Conservation (phyloP, 2,888 invertebrate species). For the Pherbina coryleti region DNA sequence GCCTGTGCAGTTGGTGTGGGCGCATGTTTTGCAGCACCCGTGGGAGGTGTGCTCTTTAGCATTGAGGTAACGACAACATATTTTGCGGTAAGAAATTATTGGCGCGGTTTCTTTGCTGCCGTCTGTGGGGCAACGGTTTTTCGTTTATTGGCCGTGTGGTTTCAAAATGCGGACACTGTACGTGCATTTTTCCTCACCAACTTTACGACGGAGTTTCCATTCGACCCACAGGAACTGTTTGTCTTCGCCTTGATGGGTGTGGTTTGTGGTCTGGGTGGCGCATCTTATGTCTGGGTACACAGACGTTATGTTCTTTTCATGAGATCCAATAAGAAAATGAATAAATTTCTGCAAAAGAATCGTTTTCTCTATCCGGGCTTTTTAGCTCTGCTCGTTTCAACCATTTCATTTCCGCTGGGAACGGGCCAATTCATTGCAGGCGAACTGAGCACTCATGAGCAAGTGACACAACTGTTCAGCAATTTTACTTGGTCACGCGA, state of each 20-base stretch:
- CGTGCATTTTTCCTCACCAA: slow-evolving; percentile 94
- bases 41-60: slow-evolving; percentile 97
- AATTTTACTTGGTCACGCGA: slow-evolving; percentile 95
- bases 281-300: slow-evolving; percentile 93
- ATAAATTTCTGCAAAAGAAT: slow-evolving; percentile 92
- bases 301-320: slow-evolving; percentile 94
- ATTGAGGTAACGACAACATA: slow-evolving; percentile 99
- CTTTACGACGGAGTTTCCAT: slow-evolving; percentile 94
- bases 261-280: slow-evolving; percentile 89
- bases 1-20: slow-evolving; percentile 97
- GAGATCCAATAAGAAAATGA: slow-evolving; percentile 90
- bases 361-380: slow-evolving; percentile 96
- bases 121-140: slow-evolving; percentile 98
- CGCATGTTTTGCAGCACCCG: slow-evolving; percentile 95
- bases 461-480: slow-evolving; percentile 86
- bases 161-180: slow-evolving; percentile 92
- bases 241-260: slow-evolving; percentile 93
- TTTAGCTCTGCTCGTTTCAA: slow-evolving; percentile 85
- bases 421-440: slow-evolving; percentile 93
- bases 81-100: slow-evolving; percentile 98
- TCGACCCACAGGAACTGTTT: slow-evolving; percentile 95
- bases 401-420: slow-evolving; percentile 91
- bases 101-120: slow-evolving; percentile 98
- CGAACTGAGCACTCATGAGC: slow-evolving; percentile 82
- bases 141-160: slow-evolving; percentile 93